Percentiles rank a stretch among this genome's conserved stretches.
These are phyloP conservation scores for Oryzias woworae DNA, from an alignment of 2,113 vertebrate species.

Conservation along the genomic window DNA sequence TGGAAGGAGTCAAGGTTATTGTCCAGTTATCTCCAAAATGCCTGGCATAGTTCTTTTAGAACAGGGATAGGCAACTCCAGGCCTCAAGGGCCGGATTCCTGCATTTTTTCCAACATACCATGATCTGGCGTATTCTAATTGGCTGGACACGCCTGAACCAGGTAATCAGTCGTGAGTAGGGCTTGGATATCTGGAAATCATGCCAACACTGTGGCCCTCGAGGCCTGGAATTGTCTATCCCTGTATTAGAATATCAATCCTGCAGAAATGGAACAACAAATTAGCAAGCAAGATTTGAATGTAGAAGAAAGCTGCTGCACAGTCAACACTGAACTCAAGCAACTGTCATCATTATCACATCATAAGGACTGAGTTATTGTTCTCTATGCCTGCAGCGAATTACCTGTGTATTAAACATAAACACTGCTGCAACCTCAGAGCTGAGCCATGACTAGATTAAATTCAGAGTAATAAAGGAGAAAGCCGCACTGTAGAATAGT, in stretches of 20 bases:
- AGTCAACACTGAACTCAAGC: conserved; percentile 5
- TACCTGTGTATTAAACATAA: conserved; percentile 31
- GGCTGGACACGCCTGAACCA: too few species aligned
- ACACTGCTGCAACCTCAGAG: conserved; percentile 17
- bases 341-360: conserved; percentile 16
- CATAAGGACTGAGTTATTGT: conserved; percentile 28
- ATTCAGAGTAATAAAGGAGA: conserved; percentile 55
- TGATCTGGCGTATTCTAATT: too few species aligned
- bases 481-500: conserved; percentile 40
- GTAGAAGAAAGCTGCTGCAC: conserved; percentile 9
- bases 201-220: too few species aligned
- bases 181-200: too few species aligned
- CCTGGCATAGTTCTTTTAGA: conserved; percentile 9
- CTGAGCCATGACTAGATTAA: conserved; percentile 38
- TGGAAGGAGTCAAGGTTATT: conserved; percentile 35
- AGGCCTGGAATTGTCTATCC: too few species aligned
- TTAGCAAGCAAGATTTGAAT: conserved; percentile 29
- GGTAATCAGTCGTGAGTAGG: too few species aligned
- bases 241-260: conserved; percentile 21
- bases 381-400: conserved; percentile 21
- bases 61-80: too few species aligned
- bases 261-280: conserved; percentile 22
- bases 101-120: too few species aligned
- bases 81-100: too few species aligned
- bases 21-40: conserved; percentile 44